Evolutionary conservation across 2,797 vertebrate genomes (phyloP), one percentile per base, ranked within the genome.

Genomic region (Semotilus atromaculatus): DNA sequence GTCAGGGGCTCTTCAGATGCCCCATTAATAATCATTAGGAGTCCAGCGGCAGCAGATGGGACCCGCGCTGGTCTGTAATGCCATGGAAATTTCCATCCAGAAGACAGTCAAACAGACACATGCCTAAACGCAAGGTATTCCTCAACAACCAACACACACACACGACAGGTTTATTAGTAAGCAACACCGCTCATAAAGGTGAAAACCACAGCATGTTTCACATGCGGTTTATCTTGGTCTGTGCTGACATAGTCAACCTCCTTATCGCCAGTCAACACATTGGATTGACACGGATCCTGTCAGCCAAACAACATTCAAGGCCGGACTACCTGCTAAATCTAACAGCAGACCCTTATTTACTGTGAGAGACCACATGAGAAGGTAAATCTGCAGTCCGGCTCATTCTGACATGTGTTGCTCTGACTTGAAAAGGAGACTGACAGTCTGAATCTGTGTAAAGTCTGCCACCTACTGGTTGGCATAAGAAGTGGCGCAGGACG

Each of bases 41-140:
- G 68, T 87, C 72, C 70, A 85, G 73, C 14, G 19, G 71, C 21
- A 53, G 73, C 82, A 87, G 86, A 87, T 87, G 82, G 72, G 82
- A 80, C 77, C 40, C 36, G 19, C 21, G 21, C 72, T 51, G 60
- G 58, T 62, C 38, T 80, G 81, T 70, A 80, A 71, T 36, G 58
- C 75, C 21, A 38, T 81, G 82, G 76, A 81, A 71, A 84, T 81
- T 81, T 87, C 68, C 77, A 84, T 55, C 23, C 77, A 53, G 11
- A 21, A n/a, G 38, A 34, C 53, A 72, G 70, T 23, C 58, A 26
- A 21, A 45, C 19, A 72, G 45, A 73, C 16, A n/a, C n/a, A 34
- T 68, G 13, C 11, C 6, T 45, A n/a, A 55, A 84, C 34, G 43
- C 34, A 55, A 70, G 29, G 29, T 70, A 55, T 34, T 36, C 38